phyloP scores from a whole-genome alignment of 2,113 vertebrate species.

The Plestiodon gilberti region DNA sequence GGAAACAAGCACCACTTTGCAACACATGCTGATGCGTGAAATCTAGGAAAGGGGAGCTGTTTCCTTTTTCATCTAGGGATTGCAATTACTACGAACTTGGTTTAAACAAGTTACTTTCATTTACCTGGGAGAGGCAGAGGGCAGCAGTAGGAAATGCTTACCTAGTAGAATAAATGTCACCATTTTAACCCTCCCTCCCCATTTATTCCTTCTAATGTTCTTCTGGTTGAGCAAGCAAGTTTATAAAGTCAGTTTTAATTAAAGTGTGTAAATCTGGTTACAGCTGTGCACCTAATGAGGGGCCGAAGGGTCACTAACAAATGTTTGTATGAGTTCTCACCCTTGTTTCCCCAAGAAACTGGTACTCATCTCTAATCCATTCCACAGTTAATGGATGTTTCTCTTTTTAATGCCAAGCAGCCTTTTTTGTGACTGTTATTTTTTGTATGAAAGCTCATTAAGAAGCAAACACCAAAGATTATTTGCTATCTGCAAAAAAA shows the following conservation, averaged over 20 bases:
- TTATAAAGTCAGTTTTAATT: slow-evolving; percentile 75
- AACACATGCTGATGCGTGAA: slow-evolving; percentile 31
- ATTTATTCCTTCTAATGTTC: slow-evolving; percentile 72
- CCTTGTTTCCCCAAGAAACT: slow-evolving; percentile 19
- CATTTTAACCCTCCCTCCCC: slow-evolving; percentile 61
- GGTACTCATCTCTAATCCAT: slow-evolving; percentile 14
- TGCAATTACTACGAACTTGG: slow-evolving; percentile 14
- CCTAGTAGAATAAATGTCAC: slow-evolving; percentile 75
- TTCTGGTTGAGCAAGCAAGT: slow-evolving; percentile 68
- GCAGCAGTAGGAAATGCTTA: slow-evolving; percentile 64
- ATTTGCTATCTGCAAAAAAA: fast-evolving
- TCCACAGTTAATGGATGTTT: slow-evolving; percentile 41
- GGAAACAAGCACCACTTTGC: neutral
- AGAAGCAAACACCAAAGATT: slow-evolving; percentile 19
- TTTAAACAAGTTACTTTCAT: slow-evolving; percentile 42
- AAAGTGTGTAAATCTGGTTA: slow-evolving; percentile 58
- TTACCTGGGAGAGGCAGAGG: slow-evolving; percentile 54
- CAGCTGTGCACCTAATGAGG: slow-evolving; percentile 44
- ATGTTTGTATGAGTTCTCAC: slow-evolving; percentile 5
- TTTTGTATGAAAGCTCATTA: slow-evolving; percentile 20
- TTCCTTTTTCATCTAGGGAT: slow-evolving; percentile 12
- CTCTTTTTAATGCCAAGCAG: slow-evolving; percentile 12
- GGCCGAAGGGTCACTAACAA: slow-evolving; percentile 43
- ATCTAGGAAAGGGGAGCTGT: slow-evolving; percentile 8
- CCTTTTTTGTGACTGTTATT: neutral